Evolutionary conservation across 2,797 vertebrate genomes (phyloP).

Genomic region (Gadopsis marmoratus): DNA sequence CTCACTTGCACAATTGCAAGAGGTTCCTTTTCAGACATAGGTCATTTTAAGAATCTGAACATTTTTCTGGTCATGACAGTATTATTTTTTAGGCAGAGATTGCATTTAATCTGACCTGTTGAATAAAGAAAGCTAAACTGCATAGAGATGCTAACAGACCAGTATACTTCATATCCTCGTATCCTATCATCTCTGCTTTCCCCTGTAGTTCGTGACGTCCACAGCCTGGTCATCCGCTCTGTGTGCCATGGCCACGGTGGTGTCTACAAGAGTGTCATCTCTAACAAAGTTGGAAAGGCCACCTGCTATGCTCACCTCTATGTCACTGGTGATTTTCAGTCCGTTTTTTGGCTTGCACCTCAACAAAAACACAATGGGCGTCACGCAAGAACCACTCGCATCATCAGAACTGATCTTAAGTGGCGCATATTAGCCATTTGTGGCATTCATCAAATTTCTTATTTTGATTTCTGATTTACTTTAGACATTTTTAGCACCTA

Average conservation of each 20-base stretch:
- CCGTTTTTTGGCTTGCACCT: neutral
- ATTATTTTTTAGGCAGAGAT: neutral
- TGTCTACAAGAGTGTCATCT: constrained; percentile 98
- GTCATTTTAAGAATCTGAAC: neutral
- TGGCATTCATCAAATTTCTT: neutral
- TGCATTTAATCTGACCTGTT: neutral
- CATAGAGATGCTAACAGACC: no score
- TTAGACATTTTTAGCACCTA: no score
- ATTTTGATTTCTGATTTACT: no score
- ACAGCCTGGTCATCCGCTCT: constrained; percentile 92
- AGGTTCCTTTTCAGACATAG: neutral
- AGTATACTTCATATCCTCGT: neutral
- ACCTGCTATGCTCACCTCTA: constrained; percentile 98
- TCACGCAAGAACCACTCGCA: neutral
- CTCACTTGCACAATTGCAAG: neutral
- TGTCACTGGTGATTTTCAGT: constrained; percentile 89
- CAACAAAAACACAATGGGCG: neutral
- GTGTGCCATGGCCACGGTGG: constrained; percentile 93
- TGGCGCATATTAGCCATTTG: neutral
- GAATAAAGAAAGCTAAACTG: no score
- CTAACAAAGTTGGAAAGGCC: constrained; percentile 98
- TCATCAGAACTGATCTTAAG: neutral
- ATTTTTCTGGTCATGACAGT: neutral
- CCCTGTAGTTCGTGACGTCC: constrained; percentile 91
- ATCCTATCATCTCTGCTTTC: constrained; percentile 15